phyloP scores from a whole-genome alignment of 2,888 invertebrate genomes.

The Lasioglossum vierecki region DNA sequence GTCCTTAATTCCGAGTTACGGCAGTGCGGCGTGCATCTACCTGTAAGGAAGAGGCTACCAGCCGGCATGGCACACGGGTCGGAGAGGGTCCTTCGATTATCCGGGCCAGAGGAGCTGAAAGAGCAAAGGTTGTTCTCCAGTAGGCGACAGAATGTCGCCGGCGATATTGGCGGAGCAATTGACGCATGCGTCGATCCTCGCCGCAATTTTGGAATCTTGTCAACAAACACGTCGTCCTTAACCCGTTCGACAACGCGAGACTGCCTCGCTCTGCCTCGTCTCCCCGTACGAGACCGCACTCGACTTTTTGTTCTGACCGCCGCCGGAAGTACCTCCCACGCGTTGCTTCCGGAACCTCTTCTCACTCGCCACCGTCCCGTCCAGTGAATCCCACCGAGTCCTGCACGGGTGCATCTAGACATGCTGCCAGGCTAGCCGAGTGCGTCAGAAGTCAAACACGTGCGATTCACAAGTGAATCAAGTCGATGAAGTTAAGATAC shows the following conservation, averaged over 20 bases:
- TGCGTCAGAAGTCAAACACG: background rate
- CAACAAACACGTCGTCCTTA: constrained; percentile 72
- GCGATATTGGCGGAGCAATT: constrained; percentile 75
- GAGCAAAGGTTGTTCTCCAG: constrained; percentile 60
- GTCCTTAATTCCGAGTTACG: constrained; percentile 61
- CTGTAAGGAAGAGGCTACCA: constrained; percentile 38
- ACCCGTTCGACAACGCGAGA: constrained; percentile 32
- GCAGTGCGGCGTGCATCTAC: constrained; percentile 55
- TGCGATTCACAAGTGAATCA: background rate
- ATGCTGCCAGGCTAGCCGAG: background rate
- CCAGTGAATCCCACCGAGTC: background rate
- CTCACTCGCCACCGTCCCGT: background rate
- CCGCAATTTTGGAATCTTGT: constrained; percentile 77
- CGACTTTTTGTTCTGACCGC: background rate
- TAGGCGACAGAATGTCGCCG: constrained; percentile 74
- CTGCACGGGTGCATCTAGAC: background rate
- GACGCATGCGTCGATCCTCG: constrained; percentile 67
- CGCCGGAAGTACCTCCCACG: background rate
- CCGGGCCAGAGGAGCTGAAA: constrained; percentile 55
- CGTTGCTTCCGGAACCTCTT: background rate
- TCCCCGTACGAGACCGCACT: background rate
- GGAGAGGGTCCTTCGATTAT: constrained; percentile 60
- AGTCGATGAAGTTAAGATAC: background rate
- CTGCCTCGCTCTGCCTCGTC: background rate
- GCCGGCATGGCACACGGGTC: background rate